Evolutionary conservation across 2,113 vertebrate species (phyloP).

Genomic region (Nibea albiflora): DNA sequence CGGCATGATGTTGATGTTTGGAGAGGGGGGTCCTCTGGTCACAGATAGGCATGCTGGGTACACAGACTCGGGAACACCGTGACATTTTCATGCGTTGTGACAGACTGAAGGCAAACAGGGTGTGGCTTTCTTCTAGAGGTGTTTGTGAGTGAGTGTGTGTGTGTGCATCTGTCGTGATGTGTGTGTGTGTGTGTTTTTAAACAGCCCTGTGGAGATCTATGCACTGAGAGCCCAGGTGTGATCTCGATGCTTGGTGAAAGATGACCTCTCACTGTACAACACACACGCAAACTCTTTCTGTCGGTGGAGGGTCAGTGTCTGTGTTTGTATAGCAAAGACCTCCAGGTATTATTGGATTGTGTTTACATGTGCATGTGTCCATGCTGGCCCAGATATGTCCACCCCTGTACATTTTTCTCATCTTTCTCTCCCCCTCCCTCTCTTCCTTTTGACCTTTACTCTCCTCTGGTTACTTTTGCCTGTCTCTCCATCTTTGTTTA

Average conservation of each 20-base stretch:
- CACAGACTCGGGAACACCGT: conserved; percentile 60
- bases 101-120: conserved; percentile 42
- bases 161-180: neutral
- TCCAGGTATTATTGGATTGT: conserved; percentile 57
- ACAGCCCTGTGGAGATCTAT: conserved; percentile 43
- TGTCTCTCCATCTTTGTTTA: conserved; percentile 22
- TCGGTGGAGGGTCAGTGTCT: conserved; percentile 41
- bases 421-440: neutral
- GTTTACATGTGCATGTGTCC: conserved; percentile 44
- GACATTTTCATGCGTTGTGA: conserved; percentile 61
- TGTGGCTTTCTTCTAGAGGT: conserved; percentile 31
- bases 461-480: conserved; percentile 9
- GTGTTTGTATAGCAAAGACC: conserved; percentile 61
- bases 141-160: conserved; percentile 18
- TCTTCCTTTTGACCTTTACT: conserved; percentile 48
- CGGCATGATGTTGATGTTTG: conserved; percentile 17
- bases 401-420: conserved; percentile 38
- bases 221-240: conserved; percentile 56
- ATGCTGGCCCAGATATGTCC: conserved; percentile 64
- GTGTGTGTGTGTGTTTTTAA: conserved; percentile 23
- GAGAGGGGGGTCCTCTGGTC: conserved; percentile 38
- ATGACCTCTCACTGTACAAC: conserved; percentile 60
- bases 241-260: conserved; percentile 65
- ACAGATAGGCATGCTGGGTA: conserved; percentile 48
- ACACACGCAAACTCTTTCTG: conserved; percentile 11